Conservation (phyloP, 2,888 invertebrate genomes). For the Diachrysia chrysitis region DNA sequence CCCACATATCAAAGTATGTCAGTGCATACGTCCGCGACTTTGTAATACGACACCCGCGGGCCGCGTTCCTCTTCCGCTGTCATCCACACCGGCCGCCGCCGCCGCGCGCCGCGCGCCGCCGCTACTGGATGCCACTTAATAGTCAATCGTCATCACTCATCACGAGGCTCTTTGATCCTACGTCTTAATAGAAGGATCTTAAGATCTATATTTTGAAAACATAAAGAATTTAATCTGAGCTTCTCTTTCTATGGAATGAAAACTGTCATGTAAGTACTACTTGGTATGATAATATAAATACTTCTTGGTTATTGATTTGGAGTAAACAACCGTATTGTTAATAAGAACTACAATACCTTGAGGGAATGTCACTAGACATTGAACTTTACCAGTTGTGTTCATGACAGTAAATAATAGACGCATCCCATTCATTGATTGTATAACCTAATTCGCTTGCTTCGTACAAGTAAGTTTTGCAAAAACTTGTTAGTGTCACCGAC, state of each 20-base stretch:
- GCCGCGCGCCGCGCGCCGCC: slow-evolving; percentile 7
- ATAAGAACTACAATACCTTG: too few species aligned
- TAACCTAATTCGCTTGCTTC: background rate
- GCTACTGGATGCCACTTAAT: slow-evolving; percentile 47
- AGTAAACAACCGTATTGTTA: too few species aligned
- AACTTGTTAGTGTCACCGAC: too few species aligned
- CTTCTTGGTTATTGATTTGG: too few species aligned
- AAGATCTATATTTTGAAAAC: background rate
- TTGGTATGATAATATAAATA: too few species aligned
- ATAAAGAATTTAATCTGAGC: background rate
- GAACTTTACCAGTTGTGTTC: background rate
- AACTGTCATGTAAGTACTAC: too few species aligned
- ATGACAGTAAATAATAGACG: too few species aligned
- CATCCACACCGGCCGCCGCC: slow-evolving; percentile 24
- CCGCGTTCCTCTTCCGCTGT: slow-evolving; percentile 49
- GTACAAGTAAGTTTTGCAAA: background rate
- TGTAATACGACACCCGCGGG: slow-evolving; percentile 55
- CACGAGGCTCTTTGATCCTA: slow-evolving; percentile 25
- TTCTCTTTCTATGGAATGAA: background rate
- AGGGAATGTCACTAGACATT: too few species aligned
- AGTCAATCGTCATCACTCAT: slow-evolving; percentile 22
- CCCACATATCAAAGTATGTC: slow-evolving; percentile 14
- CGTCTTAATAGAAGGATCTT: background rate
- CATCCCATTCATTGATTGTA: background rate
- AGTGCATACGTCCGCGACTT: slow-evolving; percentile 38